Evolutionary conservation across 2,888 invertebrate genomes (phyloP).

Genomic region (Nycteola revayana): DNA sequence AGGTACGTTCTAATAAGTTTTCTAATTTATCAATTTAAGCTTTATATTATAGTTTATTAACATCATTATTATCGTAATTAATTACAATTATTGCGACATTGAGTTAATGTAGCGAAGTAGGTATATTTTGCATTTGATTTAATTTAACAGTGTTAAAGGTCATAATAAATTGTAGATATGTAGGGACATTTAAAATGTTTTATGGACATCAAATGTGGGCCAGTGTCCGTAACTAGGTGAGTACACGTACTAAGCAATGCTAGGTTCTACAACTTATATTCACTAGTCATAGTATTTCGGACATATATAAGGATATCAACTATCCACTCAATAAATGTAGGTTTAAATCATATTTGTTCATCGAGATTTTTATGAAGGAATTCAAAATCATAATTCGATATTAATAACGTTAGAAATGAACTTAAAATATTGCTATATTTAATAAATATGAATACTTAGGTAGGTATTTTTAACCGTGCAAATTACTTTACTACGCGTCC

Average conservation of each 20-base stretch:
- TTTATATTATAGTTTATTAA: neutral
- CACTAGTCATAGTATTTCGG: too few relatives aligned
- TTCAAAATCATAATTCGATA: too few relatives aligned
- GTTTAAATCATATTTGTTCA: too few relatives aligned
- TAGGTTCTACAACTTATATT: slow-evolving; percentile 37
- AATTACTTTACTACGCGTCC: slow-evolving; percentile 38
- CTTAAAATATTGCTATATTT: too few relatives aligned
- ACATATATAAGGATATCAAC: too few relatives aligned
- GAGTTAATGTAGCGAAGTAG: too few relatives aligned
- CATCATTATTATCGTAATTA: slow-evolving; percentile 1
- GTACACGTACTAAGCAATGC: too few relatives aligned
- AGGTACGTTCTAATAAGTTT: too few relatives aligned
- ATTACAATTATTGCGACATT: slow-evolving; percentile 23
- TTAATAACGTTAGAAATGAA: too few relatives aligned
- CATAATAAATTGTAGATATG: slow-evolving; percentile 1
- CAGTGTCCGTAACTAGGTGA: slow-evolving; percentile 34
- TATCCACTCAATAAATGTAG: too few relatives aligned
- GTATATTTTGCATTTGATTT: slow-evolving; percentile 3
- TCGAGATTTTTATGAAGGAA: too few relatives aligned
- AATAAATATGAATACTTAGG: slow-evolving; percentile 22
- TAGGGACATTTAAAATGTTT: slow-evolving; percentile 3
- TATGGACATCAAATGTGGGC: slow-evolving; percentile 44
- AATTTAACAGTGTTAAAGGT: slow-evolving; percentile 25
- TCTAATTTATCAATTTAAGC: neutral
- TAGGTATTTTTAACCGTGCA: slow-evolving; percentile 28